Percentiles rank a stretch among this genome's conserved stretches.
Evolutionary conservation across 2,797 vertebrate genomes (phyloP).

Genomic region (Parauchenoglanis ngamensis): DNA sequence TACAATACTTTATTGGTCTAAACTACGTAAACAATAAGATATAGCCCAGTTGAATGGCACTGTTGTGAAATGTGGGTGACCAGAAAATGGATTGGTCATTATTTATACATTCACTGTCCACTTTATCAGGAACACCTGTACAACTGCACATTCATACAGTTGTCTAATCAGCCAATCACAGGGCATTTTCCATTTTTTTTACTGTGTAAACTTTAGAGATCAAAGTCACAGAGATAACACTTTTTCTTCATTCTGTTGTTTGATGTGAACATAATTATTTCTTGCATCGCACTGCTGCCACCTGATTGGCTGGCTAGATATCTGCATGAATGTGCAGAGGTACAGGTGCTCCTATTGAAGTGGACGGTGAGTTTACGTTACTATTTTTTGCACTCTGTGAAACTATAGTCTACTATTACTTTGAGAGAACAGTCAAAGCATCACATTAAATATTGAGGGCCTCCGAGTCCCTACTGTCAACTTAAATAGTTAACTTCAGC

Average conservation of each 20-base stretch:
- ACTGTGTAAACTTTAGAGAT: background rate
- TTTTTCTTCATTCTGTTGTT: background rate
- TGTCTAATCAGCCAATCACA: background rate
- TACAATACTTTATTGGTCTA: background rate
- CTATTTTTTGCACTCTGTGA: background rate
- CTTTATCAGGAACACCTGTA: background rate
- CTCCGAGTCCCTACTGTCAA: background rate
- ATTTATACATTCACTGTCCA: background rate
- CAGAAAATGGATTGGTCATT: background rate
- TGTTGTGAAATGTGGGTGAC: background rate
- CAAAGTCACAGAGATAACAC: background rate
- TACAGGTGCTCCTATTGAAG: background rate
- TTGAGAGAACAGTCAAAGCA: background rate
- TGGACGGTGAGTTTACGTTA: background rate
- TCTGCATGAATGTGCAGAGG: background rate
- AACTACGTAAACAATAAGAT: background rate
- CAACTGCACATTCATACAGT: background rate
- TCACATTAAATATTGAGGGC: background rate
- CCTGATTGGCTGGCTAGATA: background rate
- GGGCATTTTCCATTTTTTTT: background rate
- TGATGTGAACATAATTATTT: background rate
- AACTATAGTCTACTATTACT: background rate
- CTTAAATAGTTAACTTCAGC: background rate
- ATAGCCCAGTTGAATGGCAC: background rate
- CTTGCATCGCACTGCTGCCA: too few species aligned